Conservation (phyloP, 2,888 invertebrate genomes). For the Creontiades dilutus region DNA sequence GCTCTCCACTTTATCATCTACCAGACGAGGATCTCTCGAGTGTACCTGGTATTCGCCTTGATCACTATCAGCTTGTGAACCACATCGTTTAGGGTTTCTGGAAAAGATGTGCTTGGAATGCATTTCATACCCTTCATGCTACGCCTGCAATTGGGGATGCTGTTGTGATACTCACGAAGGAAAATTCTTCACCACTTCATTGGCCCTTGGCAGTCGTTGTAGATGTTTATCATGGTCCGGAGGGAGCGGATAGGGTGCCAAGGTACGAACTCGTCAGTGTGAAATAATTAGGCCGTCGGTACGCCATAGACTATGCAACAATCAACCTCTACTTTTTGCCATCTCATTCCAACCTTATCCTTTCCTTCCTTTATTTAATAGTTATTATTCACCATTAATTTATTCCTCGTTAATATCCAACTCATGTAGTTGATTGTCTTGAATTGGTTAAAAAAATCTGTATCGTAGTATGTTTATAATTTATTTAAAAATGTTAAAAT, state of each 20-base stretch:
- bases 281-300: background rate
- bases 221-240: too few species aligned
- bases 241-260: background rate
- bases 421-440: too few species aligned
- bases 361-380: too few species aligned
- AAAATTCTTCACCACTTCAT: background rate
- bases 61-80: slow-evolving; percentile 1
- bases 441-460: too few species aligned
- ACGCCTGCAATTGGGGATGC: background rate
- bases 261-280: background rate
- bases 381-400: too few species aligned
- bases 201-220: slow-evolving; percentile 8
- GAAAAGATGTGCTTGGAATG: background rate
- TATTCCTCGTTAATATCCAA: too few species aligned
- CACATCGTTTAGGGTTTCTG: slow-evolving; percentile 19
- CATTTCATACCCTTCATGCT: slow-evolving; percentile 32
- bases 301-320: background rate
- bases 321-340: too few species aligned
- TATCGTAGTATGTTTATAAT: too few species aligned
- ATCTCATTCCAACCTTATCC: too few species aligned
- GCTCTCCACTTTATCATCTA: background rate
- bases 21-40: background rate
- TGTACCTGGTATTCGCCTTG: background rate
- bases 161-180: slow-evolving; percentile 24
- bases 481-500: too few species aligned